Base-by-base conservation (phyloP, 1,140 invertebrate species). In the Polyergus mexicanus region DNA sequence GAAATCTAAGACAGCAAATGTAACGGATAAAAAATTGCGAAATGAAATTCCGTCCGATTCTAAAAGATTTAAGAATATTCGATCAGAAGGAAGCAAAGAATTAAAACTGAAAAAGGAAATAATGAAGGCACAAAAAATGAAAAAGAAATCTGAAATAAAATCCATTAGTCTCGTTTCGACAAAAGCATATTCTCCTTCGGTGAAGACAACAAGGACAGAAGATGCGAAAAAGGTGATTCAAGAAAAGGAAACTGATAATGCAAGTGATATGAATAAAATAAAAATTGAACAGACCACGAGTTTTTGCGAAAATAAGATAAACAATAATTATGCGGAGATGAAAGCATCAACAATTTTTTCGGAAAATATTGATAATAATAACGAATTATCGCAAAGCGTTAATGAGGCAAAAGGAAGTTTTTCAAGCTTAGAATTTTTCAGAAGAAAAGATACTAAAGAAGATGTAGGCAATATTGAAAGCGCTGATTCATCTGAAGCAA, bases 1-100 rank as follows among this genome's bases (percentile, higher is more conserved):
- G 3, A 83, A 38, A 69, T 7, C 13, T 44, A 56, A 38, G 7
- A 22, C 77, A 47, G 13, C 16, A 19, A n/a, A 1, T 35, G 11
- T 11, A 56, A 38, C 68, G 44, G 56, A 65, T 51, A 62, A 89
- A 63, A 51, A 51, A 41, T 63, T 13, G 25, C 56, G 16, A 19
- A 38, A 5, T 32, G 65, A 65, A 38, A 16, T 35, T 54, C 0
- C 38, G 0, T 19, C 11, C 8, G 89, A 91, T 0, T 38, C 28
- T 19, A 86, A 78, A 5, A 93, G 91, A 68, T 93, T 93, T 38
- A 89, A 88, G 13, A 89, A 93, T 32, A 93, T 94, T 22, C 93
- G 93, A 66, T 93, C 92, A 3, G 93, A 94, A 78, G 92, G 93
- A 1, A 72, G 80, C 3, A 94, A 92, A 54, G 93, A 94, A 66